These are phyloP conservation scores for Salticus scenicus DNA, from an alignment of 2,888 invertebrate genomes.

Conservation along the genomic window DNA sequence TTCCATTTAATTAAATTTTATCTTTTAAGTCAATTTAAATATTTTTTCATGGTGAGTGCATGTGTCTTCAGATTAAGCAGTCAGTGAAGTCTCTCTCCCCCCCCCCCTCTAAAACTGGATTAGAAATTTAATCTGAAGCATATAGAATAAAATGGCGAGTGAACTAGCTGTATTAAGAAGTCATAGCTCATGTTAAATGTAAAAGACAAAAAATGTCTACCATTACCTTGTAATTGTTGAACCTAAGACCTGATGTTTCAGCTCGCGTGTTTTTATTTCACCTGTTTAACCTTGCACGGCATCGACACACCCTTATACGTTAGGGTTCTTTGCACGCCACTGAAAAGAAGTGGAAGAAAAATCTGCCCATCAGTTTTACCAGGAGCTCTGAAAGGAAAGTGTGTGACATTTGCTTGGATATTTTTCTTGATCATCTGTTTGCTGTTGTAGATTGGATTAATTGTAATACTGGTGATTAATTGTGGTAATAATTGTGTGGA, in stretches of 20 bases:
- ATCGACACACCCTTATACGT: not conserved
- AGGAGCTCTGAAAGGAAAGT: not conserved
- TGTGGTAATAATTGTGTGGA: not conserved
- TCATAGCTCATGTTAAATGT: not conserved
- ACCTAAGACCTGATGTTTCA: constrained; percentile 23
- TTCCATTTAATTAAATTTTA: no score
- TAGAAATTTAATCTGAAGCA: no score
- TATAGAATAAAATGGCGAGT: no score
- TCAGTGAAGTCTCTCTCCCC: no score
- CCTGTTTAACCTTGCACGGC: constrained; percentile 57
- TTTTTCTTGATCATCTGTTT: not conserved
- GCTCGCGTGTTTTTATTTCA: constrained; percentile 28
- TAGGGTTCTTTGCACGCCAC: not conserved
- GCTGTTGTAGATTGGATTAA: not conserved
- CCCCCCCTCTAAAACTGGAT: no score
- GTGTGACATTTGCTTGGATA: not conserved
- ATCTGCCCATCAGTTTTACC: not conserved
- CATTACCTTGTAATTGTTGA: constrained; percentile 48
- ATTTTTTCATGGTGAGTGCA: no score
- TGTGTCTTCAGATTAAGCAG: no score
- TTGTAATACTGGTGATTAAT: not conserved
- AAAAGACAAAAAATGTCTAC: not conserved
- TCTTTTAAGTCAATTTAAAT: no score
- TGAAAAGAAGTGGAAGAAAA: not conserved
- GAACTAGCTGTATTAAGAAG: no score